A percentile compares a stretch with the other conserved stretches of the same genome.
Conservation (phyloP, 2,888 invertebrate genomes). For the Phaonia tiefii region DNA sequence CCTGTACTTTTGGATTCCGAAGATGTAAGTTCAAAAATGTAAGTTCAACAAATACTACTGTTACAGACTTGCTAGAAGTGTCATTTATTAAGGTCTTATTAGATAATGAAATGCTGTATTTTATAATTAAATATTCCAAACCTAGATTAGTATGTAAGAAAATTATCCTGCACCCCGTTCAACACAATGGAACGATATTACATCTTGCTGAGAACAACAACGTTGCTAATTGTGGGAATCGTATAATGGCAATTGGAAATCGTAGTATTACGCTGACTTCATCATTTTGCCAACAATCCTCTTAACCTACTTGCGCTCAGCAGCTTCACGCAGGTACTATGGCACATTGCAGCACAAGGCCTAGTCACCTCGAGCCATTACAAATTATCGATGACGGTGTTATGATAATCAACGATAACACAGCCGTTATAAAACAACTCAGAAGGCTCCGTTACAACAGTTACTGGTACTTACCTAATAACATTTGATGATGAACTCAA, state of each 20-base stretch:
- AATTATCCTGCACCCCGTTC: conserved; percentile 50
- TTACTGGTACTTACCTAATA: neutral
- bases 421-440: neutral
- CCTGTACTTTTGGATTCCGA: conserved; percentile 34
- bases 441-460: neutral
- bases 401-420: neutral
- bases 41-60: conserved; percentile 33
- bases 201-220: conserved; percentile 49
- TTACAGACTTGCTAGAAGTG: conserved; percentile 49
- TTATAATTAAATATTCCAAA: no score
- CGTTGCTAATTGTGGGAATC: conserved; percentile 51
- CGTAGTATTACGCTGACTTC: conserved; percentile 52
- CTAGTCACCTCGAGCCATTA: conserved; percentile 47
- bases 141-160: conserved; percentile 61
- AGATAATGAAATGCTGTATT: conserved; percentile 20
- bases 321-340: conserved; percentile 52
- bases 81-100: conserved; percentile 40
- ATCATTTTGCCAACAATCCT: conserved; percentile 55
- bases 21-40: neutral
- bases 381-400: conserved; percentile 40
- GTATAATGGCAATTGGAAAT: conserved; percentile 46
- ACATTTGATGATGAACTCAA: neutral
- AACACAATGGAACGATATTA: conserved; percentile 51
- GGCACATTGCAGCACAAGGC: conserved; percentile 49
- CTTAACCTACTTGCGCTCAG: conserved; percentile 50